Base-by-base conservation (phyloP, 2,888 invertebrate species). In the Clusia tigrina region DNA sequence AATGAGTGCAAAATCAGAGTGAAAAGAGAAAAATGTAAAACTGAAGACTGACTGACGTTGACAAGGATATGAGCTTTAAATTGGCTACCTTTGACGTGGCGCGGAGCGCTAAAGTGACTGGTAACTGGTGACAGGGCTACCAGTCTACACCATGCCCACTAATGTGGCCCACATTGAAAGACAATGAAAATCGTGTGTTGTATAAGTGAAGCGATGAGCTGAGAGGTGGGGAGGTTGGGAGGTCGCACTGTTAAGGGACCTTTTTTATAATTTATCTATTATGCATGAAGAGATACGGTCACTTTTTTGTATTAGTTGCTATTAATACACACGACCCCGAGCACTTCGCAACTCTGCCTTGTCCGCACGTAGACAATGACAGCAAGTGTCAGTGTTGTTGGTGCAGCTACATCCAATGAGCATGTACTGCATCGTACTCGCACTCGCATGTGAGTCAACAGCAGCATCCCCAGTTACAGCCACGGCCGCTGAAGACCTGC, bases 221-320 rank as follows among this genome's bases (percentile, higher is more conserved):
- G 32, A 12, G 32, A 32, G 32, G 32, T 6, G 12, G 32, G 12
- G 32, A 12, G 32, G 32, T 6, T 15, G 42, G 3, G n/a, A n/a
- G 61, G 32, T 23, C 37, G 54, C 26, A 17, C 22, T 63, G 64
- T 57, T 67, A 54, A 68, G 65, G 59, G 62, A 65, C 42, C 73
- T 75, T 79, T n/a, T 79, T 79, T 78, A 79, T 77, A 79, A 79
- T 74, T 77, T 76, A 79, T 79, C 73, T 77, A 79, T 79, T 79
- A 79, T 79, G 74, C 71, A 79, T 77, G 74, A 76, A 71, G 69
- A 59, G 24, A 55, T 37, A 15, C 22, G 24, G 42, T 37, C 46
- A n/a, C 25, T 62, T 52, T 46, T 67, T 62, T 65, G 65, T 65
- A 42, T 17, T n/a, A n/a, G n/a, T n/a, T n/a, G n/a, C n/a, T n/a